These are phyloP conservation scores for Glyphotaelius pellucidus DNA, from an alignment of 2,888 invertebrate species.

Conservation along the genomic window DNA sequence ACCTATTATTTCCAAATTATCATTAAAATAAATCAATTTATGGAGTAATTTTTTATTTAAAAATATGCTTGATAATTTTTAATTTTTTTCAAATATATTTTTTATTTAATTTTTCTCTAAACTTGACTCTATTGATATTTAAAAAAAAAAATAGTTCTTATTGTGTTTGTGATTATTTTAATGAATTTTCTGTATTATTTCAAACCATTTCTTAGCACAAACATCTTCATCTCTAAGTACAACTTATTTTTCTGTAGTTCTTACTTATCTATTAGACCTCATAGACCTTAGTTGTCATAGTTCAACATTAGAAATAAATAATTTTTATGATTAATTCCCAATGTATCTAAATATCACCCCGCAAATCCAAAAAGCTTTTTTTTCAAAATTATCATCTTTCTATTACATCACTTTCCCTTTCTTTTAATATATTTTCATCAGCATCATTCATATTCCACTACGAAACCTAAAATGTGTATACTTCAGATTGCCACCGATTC, in stretches of 20 bases:
- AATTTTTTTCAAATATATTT: background rate
- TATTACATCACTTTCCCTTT: background rate
- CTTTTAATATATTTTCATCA: background rate
- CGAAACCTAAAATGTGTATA: background rate
- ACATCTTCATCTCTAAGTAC: background rate
- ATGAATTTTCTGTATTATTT: constrained; percentile 4
- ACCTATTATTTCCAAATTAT: background rate
- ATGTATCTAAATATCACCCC: background rate
- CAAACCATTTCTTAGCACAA: constrained; percentile 14
- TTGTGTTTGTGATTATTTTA: background rate
- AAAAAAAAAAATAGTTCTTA: background rate
- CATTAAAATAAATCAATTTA: background rate
- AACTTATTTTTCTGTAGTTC: constrained; percentile 2
- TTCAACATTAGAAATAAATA: constrained; percentile 2
- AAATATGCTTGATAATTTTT: background rate
- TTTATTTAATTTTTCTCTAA: background rate
- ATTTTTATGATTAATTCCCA: background rate
- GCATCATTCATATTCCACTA: background rate
- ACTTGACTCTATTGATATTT: background rate
- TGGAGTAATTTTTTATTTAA: background rate
- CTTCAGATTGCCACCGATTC: background rate
- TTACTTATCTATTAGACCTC: background rate
- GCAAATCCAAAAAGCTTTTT: constrained; percentile 15
- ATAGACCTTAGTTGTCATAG: constrained; percentile 5
- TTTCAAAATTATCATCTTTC: background rate